Percentiles rank a stretch among this genome's conserved stretches.
These are phyloP conservation scores for Dryococelus australis DNA, from an alignment of 2,888 invertebrate species.

Conservation along the genomic window DNA sequence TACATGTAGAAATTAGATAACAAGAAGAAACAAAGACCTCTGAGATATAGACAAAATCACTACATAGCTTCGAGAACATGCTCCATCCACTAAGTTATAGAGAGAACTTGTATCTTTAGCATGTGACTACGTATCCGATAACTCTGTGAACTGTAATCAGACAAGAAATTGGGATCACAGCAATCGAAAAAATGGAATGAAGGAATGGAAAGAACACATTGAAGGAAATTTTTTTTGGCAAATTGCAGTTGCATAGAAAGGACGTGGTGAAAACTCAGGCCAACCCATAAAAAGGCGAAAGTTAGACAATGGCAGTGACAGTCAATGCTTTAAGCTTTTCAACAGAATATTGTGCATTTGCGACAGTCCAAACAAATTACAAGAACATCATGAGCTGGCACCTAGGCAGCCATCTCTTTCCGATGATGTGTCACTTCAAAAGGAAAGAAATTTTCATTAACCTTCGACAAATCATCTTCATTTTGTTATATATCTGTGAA, in stretches of 20 bases:
- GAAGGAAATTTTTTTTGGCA: neutral
- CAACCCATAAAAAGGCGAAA: neutral
- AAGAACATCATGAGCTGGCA: slow-evolving; percentile 24
- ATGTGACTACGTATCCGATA: too few species aligned
- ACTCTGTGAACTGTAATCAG: too few species aligned
- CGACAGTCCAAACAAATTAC: neutral
- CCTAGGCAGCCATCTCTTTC: neutral
- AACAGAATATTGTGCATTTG: slow-evolving; percentile 10
- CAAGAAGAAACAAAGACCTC: too few species aligned
- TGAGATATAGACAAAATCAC: too few species aligned
- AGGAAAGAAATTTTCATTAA: neutral
- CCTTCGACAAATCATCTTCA: too few species aligned
- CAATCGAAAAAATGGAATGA: too few species aligned
- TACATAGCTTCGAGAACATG: too few species aligned
- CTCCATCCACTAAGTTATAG: too few species aligned
- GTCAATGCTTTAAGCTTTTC: neutral
- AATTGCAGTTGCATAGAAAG: neutral
- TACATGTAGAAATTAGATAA: neutral
- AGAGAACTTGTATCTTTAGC: too few species aligned
- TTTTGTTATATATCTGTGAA: too few species aligned
- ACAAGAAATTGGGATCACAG: too few species aligned
- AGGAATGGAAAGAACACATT: too few species aligned
- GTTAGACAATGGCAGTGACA: neutral
- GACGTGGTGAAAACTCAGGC: neutral
- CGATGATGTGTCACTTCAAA: neutral